Evolutionary conservation across 2,888 invertebrate genomes (phyloP), one percentile per base, ranked within the genome.

Genomic region (Cryptus viduatorius): DNA sequence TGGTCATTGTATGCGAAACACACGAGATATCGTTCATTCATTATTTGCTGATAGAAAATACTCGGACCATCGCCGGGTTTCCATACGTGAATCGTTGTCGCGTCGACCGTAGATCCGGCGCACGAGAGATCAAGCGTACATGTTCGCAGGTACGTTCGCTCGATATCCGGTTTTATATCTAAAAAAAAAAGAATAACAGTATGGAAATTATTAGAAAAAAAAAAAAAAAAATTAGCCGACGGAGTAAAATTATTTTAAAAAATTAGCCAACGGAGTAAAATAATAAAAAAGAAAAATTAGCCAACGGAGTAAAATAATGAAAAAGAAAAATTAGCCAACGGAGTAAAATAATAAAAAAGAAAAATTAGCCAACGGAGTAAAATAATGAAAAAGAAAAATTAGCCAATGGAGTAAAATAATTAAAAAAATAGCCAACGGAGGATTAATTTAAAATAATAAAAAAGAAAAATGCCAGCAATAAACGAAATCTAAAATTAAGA

Each of bases 21-120:
- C 8, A 87, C 71, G 16, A 88, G 76, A 42, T 72, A 78, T 19
- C 83, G 81, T 53, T 85, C 86, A 76, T 84, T 86, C 42, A 86
- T 78, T 8, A 87, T 79, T 59, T 87, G 87, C 42, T 84, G 85
- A 69, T 78, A 37, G 46, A 85, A 83, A 16, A 42, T 53, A 1
- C 69, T 78, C 31, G 12, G 10, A 0, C 46, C 37, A 5, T 84
- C 73, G 8, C 71, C 77, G 50, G 59, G 42, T 24, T 24, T 3
- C 80, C 82, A 69, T 46, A 46, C 16, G 44, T 79, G 79, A 50
- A 73, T 61, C 7, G 37, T 78, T 4, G 50, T 37, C 1, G 67
- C 16, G 8, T 24, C 31, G 31, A 61, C 59, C 0, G 19, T 64
- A n/a, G 61, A 16, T 4, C 71, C 46, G 50, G 44, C 3, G 24